Evolutionary conservation across 2,888 invertebrate genomes (phyloP), one percentile per base, ranked within the genome.

Genomic region (Sinodicranocentrus sp.): DNA sequence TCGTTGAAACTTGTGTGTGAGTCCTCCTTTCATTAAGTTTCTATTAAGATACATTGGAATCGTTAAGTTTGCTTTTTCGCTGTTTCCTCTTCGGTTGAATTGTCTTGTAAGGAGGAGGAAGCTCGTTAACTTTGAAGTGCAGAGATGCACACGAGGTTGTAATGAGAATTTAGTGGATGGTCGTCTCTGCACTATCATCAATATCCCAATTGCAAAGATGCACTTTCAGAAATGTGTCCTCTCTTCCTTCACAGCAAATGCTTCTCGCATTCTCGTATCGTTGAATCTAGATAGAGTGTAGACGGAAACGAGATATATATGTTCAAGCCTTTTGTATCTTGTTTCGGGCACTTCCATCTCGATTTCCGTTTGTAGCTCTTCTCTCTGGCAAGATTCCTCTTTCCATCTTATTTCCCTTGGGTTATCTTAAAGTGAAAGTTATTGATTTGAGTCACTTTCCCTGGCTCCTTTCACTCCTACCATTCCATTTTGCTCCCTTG

Each of bases 371-470:
- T 48, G 44, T 71, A 61, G 61, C 70, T 19, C 57, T 61, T 44
- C 54, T 72, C 67, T 65, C 17, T 23, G 13, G 57, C 21, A 52
- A 63, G 72, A 65, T 79, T 72, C 65, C 65, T 65, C 43, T 57
- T 54, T 78, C 52, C 61, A 65, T 76, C 65, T 87, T 87, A 87
- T 88, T 87, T 87, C 87, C 87, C 87, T 71, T 48, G 88, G 84
- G 87, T 84, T 82, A 85, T 83, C 85, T 85, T 78, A 86, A 86
- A 84, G 86, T 86, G 87, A 87, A 88, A 88, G 85, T 87, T 87
- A 87, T 88, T 87, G 87, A 87, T 87, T 86, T 84, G 72, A 82
- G 72, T 85, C 82, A 85, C 82, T 77, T 82, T 82, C 68, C 77
- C 54, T 68, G 33, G 28, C 61, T 78, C 63, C 80, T 77, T 80